Conservation (phyloP, 1,140 invertebrate species). For the roundworm (Caenorhabditis elegans) region WBcel235 BX284606.5:10597001-10597500, state of each 20-base stretch:
- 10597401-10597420: too few relatives aligned
- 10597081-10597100: too few relatives aligned
- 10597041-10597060: too few relatives aligned
- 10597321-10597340: background rate
- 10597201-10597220: constrained; percentile 32
- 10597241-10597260: background rate
- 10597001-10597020: too few relatives aligned
- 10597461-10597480: background rate
- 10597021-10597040: too few relatives aligned
- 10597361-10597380: background rate
- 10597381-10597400: too few relatives aligned
- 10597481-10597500: background rate
- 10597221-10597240: constrained; percentile 17
- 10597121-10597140: too few relatives aligned
- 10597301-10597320: background rate
- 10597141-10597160: background rate
- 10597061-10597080: too few relatives aligned
- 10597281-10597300: background rate
- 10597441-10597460: background rate
- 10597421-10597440: too few relatives aligned
- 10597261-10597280: background rate
- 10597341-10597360: background rate
- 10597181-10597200: constrained; percentile 22
- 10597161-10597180: background rate
- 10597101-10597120: too few relatives aligned